Conservation (phyloP, 2,113 vertebrate species). For the Perca flavescens region DNA sequence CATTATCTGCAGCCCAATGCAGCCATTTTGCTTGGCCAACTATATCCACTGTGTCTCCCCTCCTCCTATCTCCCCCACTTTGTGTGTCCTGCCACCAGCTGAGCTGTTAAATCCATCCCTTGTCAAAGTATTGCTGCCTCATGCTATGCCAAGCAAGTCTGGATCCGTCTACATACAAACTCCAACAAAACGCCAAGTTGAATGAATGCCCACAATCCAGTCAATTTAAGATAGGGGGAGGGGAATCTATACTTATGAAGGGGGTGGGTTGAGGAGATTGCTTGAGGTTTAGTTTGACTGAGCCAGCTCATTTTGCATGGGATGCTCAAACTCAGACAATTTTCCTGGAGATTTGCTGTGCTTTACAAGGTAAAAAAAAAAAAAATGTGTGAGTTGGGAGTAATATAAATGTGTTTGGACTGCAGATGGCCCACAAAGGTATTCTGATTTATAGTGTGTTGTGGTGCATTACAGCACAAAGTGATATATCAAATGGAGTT, state of each 20-base stretch:
- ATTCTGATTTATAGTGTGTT: conserved; percentile 81
- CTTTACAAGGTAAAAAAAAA: conserved; percentile 44
- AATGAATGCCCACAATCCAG: conserved; percentile 44
- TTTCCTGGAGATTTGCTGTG: conserved; percentile 61
- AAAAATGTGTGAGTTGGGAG: conserved; percentile 48
- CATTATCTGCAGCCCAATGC: conserved; percentile 49
- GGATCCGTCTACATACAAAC: conserved; percentile 42
- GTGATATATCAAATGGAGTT: conserved; percentile 77
- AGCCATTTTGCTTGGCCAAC: conserved; percentile 53
- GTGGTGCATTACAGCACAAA: conserved; percentile 69
- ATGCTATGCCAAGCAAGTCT: conserved; percentile 55
- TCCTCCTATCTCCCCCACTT: too few species aligned
- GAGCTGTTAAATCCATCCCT: conserved; percentile 64
- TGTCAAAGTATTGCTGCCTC: conserved; percentile 51
- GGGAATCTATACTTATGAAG: conserved; percentile 16
- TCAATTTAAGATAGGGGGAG: conserved; percentile 47
- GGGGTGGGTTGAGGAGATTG: conserved; percentile 22
- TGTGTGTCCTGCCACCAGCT: conserved; percentile 44
- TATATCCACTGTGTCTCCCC: conserved; percentile 41
- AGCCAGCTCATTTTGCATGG: conserved; percentile 50
- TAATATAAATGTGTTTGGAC: conserved; percentile 73
- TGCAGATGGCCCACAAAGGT: conserved; percentile 74
- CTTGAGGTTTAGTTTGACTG: conserved; percentile 48
- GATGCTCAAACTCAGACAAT: conserved; percentile 59
- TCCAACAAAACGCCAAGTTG: conserved; percentile 43